These are phyloP conservation scores for Typhlomys cinereus DNA, from an alignment of 2,113 vertebrate genomes.

Conservation along the genomic window DNA sequence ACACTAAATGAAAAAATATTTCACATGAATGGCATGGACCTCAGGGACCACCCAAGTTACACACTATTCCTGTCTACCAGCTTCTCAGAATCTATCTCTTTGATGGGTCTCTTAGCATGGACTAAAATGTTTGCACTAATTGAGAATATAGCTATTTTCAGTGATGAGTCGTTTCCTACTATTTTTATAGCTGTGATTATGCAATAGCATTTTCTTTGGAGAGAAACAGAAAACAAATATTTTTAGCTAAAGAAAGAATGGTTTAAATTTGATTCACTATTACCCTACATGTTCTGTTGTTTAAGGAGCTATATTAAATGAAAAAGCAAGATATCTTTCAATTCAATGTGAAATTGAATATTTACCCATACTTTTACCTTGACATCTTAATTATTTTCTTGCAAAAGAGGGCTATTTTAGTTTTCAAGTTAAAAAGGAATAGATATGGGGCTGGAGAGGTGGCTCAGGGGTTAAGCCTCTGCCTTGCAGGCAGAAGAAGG, in stretches of 20 bases:
- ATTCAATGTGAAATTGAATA: neutral
- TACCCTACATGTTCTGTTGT: neutral
- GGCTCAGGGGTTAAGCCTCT: no score
- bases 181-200: neutral
- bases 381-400: neutral
- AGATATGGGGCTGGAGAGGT: neutral
- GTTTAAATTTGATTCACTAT: neutral
- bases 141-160: neutral
- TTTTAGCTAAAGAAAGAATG: conserved; percentile 26
- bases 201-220: neutral
- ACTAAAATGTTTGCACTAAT: neutral
- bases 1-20: neutral
- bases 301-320: neutral
- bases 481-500: no score
- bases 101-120: neutral
- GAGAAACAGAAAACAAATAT: neutral
- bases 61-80: rapidly evolving
- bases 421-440: conserved; percentile 14
- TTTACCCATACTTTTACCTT: neutral
- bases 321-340: conserved; percentile 9
- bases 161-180: neutral
- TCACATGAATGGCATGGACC: neutral
- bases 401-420: neutral
- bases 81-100: neutral
- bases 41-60: neutral